These are phyloP conservation scores for Zoroaster sp. DNA, from an alignment of 53 echinoderm and acorn worm genomes.

Conservation along the genomic window DNA sequence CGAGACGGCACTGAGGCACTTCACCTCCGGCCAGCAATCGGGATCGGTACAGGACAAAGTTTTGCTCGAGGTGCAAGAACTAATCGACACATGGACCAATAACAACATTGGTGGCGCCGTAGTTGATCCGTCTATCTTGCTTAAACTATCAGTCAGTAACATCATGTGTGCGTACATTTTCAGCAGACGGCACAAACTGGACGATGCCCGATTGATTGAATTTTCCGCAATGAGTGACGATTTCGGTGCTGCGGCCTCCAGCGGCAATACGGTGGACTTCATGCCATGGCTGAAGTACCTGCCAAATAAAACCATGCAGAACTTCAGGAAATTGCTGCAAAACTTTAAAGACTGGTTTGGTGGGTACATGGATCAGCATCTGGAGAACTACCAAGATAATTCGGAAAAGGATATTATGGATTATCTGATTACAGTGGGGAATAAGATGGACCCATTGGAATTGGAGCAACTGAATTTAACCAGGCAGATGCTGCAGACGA, in stretches of 20 bases:
- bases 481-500: conserved; percentile 67
- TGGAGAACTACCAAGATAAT: conserved; percentile 64
- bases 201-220: conserved; percentile 71
- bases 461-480: conserved; percentile 67
- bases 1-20: conserved; percentile 73
- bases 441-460: conserved; percentile 68
- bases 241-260: conserved; percentile 70
- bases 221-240: conserved; percentile 81
- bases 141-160: conserved; percentile 92
- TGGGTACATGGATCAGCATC: conserved; percentile 76
- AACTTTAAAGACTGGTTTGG: conserved; percentile 84
- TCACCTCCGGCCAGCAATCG: conserved; percentile 73
- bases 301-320: conserved; percentile 69
- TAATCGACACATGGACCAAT: conserved; percentile 79
- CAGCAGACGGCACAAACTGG: conserved; percentile 74
- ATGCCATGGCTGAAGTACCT: conserved; percentile 87
- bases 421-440: conserved; percentile 70
- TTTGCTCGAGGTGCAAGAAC: conserved; percentile 64
- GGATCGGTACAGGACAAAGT: conserved; percentile 74
- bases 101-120: conserved; percentile 46
- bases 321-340: conserved; percentile 63
- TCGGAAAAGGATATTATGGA: conserved; percentile 86
- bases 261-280: conserved; percentile 86
- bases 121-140: conserved; percentile 68
- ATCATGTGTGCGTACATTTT: conserved; percentile 90